Evolutionary conservation across 2,888 invertebrate genomes (phyloP), one percentile per base, ranked within the genome.

Genomic region (Stenchaetothrips biformis): DNA sequence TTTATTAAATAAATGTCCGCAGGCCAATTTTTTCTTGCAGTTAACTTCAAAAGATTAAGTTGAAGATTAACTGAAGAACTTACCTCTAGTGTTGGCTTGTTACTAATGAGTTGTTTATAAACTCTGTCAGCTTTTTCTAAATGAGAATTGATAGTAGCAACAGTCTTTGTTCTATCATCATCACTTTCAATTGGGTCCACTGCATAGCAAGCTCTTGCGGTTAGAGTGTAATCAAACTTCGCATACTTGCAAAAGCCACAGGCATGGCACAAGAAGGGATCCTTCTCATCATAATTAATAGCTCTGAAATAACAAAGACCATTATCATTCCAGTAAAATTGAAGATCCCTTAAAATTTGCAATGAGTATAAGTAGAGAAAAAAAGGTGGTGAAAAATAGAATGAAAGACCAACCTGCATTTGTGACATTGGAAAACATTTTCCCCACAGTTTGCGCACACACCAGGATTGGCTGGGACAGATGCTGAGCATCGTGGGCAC

Each of bases 191-290:
- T 98, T 16, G 97, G 96, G 88, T 99, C 98, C 0, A 99, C 97
- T 27, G 98, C 98, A 87, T 96, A 98, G 85, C 96, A 97, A 0
- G 96, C 94, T 37, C 95, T 92, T 7, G 95, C 97, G 7, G 93
- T 93, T 81, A 98, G 89, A 13, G 95, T 95, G 88, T 97, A 96
- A 88, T 99, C 99, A 87, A 99, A 98, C 88, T 99, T 98, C 59
- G 98, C 99, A 88, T 99, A 99, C 88, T 99, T 99, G 89, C 99
- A 99, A 89, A 97, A 99, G 0, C 99, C 99, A 87, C 99, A 99
- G 7, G 98, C 95, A 87, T 98, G 98, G 86, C 99, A 99, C 47
- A 99, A 89, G 91, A 99, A 99, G 0, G 99, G 99, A 88, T 99
- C 99, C 86, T 98, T 97, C 87, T 99, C 98, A 87, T 98, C 98